phyloP scores from a whole-genome alignment of 2,113 vertebrate species.

The Mormyrus lacerda region DNA sequence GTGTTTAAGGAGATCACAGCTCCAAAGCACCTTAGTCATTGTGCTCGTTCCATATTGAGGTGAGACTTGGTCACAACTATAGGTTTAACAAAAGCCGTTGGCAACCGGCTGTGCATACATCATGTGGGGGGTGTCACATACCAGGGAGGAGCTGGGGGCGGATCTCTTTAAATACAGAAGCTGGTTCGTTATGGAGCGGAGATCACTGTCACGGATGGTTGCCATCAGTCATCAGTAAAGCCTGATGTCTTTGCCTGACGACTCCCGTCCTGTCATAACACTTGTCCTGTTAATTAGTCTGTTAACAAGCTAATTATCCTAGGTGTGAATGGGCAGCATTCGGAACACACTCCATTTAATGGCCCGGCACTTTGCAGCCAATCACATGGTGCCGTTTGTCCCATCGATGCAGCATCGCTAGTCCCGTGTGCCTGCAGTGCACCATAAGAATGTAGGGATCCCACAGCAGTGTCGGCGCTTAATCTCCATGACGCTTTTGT shows the following conservation, averaged over 20 bases:
- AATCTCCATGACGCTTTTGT: not conserved
- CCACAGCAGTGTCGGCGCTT: not conserved
- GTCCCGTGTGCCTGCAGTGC: not conserved
- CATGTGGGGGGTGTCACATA: not conserved
- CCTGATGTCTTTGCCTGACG: not conserved
- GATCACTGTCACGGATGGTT: not conserved
- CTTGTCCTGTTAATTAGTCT: not conserved
- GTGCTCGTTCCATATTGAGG: not conserved
- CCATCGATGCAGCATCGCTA: not conserved
- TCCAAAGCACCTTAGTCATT: not conserved
- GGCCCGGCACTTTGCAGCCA: not conserved
- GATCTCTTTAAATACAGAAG: not conserved
- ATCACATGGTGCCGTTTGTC: not conserved
- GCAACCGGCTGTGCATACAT: not conserved
- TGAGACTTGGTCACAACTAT: not conserved
- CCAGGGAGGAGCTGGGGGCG: not conserved
- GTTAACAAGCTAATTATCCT: not conserved
- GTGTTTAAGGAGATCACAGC: not conserved
- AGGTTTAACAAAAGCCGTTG: not conserved
- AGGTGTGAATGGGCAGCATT: not conserved
- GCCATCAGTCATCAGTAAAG: not conserved
- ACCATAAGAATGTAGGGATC: not conserved
- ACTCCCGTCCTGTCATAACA: not conserved
- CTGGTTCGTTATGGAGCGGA: not conserved
- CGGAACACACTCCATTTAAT: not conserved